A percentile compares a stretch with the other conserved stretches of the same genome.
These are phyloP conservation scores for Calameuta filiformis DNA, from an alignment of 2,888 invertebrate species.

Conservation along the genomic window DNA sequence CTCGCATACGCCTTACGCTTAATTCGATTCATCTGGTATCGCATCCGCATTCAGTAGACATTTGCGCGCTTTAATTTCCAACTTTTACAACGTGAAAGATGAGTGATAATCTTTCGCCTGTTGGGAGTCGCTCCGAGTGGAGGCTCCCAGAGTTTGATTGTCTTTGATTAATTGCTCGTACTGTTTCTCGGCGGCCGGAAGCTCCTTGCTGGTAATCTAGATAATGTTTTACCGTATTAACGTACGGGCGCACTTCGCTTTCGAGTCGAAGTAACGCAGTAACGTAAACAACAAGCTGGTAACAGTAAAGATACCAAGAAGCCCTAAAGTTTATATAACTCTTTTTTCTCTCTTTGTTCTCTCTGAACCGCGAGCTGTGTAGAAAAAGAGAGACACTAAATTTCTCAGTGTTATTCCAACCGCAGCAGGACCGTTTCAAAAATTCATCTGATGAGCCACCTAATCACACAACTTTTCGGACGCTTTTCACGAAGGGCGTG, in stretches of 20 bases:
- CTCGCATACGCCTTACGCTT: neutral
- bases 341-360: neutral
- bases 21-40: neutral
- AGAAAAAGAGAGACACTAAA: neutral
- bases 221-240: constrained; percentile 62
- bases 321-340: neutral
- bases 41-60: neutral
- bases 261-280: constrained; percentile 1
- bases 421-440: neutral
- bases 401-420: neutral
- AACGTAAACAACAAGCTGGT: neutral
- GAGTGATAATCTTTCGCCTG: constrained; percentile 31
- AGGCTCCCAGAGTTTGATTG: constrained; percentile 65
- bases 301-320: neutral
- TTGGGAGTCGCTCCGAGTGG: constrained; percentile 56
- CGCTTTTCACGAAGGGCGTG: neutral
- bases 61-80: neutral
- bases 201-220: constrained; percentile 55
- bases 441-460: neutral
- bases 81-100: neutral
- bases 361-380: neutral
- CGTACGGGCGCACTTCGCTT: constrained; percentile 44
- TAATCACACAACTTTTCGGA: neutral
- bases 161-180: constrained; percentile 64
- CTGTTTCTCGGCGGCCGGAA: constrained; percentile 52